These are phyloP conservation scores for Acronicta psi DNA, from an alignment of 2,888 invertebrate genomes.

Conservation along the genomic window DNA sequence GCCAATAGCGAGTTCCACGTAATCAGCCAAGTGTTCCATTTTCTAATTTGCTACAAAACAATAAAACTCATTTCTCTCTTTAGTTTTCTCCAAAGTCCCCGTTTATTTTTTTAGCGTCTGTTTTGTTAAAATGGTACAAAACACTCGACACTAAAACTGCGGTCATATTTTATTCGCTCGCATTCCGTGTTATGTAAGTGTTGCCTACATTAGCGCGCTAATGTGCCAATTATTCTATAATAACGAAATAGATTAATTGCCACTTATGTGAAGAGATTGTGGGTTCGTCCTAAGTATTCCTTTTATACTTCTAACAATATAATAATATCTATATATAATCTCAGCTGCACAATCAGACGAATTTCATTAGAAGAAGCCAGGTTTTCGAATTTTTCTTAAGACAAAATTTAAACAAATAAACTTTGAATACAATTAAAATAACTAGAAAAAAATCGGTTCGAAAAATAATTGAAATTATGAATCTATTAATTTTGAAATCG, in stretches of 20 bases:
- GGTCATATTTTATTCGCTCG: constrained; percentile 21
- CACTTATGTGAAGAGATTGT: background rate
- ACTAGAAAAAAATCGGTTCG: too few relatives aligned
- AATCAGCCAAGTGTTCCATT: constrained; percentile 24
- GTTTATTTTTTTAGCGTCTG: constrained; percentile 16
- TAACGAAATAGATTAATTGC: constrained; percentile 20
- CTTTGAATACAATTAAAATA: too few relatives aligned
- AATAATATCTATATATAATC: too few relatives aligned
- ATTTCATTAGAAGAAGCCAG: too few relatives aligned
- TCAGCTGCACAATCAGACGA: too few relatives aligned
- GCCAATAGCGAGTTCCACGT: background rate
- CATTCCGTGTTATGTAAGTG: constrained; percentile 23
- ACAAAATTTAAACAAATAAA: too few relatives aligned
- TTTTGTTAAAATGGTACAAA: constrained; percentile 21
- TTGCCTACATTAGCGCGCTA: constrained; percentile 29
- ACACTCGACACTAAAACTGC: constrained; percentile 27
- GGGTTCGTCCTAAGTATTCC: too few relatives aligned
- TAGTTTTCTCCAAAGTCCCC: constrained; percentile 25
- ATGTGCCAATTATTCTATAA: constrained; percentile 37
- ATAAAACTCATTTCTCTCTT: constrained; percentile 36
- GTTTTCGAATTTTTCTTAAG: too few relatives aligned
- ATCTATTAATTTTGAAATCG: too few relatives aligned
- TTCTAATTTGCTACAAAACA: constrained; percentile 28
- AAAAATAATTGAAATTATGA: too few relatives aligned
- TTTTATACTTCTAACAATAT: too few relatives aligned